Evolutionary conservation across 35 echinoderm and acorn worm species (phyloP), one percentile per base, ranked within the genome.

Genomic region (Heliocidaris erythrogramma): DNA sequence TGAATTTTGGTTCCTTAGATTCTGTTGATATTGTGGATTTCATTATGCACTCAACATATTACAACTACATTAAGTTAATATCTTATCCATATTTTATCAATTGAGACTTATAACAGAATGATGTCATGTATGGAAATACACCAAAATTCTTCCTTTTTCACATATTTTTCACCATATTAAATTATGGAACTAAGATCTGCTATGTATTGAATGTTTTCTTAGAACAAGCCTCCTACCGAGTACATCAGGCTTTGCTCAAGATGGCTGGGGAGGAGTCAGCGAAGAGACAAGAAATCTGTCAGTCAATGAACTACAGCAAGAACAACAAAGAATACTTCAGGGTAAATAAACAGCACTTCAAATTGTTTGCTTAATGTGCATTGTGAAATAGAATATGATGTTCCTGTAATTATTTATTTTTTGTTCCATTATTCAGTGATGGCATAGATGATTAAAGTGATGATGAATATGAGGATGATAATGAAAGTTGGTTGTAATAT

Each of bases 251-350:
- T 95, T 96, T 96, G 95, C 94, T 50, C 71, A 91, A 11, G 95
- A 97, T 92, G 85, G 31, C 6, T 97, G 92, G 91, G 94, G 94
- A 30, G 92, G 60, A 30, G 95, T 96, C 30, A 90, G 95, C 11
- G 97, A 97, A 49, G 95, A 97, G 48, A 96, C 95, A 12, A 95
- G 94, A 49, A 85, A 49, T 9, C 49, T 97, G 27, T 93, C 90
- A 6, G 88, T 95, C 27, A 65, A 94, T 94, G 95, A 96, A 24
- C 92, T 97, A 18, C 92, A 94, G 78, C 47, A 95, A 27, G 94
- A 97, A 92, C 97, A 97, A 60, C 97, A 95, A 30, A 94, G 69
- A 87, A 47, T 96, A 8, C 95, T 97, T 86, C 88, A 95, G 78
- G 94, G 97, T 97, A 94, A 96, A 78, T 97, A 94, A 96, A 78